phyloP scores from a whole-genome alignment of 2,113 vertebrate genomes.

The Mellivora capensis region DNA sequence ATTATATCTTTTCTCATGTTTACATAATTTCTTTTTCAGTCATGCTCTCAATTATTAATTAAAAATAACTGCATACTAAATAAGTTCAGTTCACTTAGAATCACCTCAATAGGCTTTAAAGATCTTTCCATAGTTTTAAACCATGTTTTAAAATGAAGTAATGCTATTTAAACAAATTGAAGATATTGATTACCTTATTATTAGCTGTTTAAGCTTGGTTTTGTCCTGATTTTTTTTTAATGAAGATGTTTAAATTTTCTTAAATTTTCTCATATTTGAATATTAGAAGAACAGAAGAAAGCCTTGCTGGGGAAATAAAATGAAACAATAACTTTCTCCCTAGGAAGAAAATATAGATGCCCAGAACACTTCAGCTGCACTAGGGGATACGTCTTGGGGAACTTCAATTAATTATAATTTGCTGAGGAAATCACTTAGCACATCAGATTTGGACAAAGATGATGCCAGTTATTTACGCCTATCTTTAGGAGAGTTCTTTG shows the following conservation, averaged over 20 bases:
- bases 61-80: background rate
- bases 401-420: slow-evolving; percentile 81
- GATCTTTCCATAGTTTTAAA: slow-evolving; percentile 13
- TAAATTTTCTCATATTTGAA: background rate
- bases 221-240: background rate
- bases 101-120: background rate
- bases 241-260: background rate
- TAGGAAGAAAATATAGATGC: slow-evolving; percentile 89
- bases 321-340: slow-evolving; percentile 51
- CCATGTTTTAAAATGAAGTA: background rate
- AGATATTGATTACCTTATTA: background rate
- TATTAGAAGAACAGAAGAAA: background rate
- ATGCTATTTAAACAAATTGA: slow-evolving; percentile 6
- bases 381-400: slow-evolving; percentile 89
- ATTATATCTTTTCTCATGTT: background rate
- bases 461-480: slow-evolving; percentile 91
- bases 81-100: background rate
- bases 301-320: background rate
- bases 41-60: slow-evolving; percentile 2
- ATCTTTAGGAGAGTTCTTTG: slow-evolving; percentile 95
- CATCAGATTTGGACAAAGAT: slow-evolving; percentile 82
- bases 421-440: slow-evolving; percentile 83
- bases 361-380: slow-evolving; percentile 69
- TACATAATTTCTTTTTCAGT: slow-evolving; percentile 1
- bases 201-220: background rate